These are phyloP conservation scores for Malurus cyaneus DNA, from an alignment of 2,113 vertebrate genomes.

Conservation along the genomic window DNA sequence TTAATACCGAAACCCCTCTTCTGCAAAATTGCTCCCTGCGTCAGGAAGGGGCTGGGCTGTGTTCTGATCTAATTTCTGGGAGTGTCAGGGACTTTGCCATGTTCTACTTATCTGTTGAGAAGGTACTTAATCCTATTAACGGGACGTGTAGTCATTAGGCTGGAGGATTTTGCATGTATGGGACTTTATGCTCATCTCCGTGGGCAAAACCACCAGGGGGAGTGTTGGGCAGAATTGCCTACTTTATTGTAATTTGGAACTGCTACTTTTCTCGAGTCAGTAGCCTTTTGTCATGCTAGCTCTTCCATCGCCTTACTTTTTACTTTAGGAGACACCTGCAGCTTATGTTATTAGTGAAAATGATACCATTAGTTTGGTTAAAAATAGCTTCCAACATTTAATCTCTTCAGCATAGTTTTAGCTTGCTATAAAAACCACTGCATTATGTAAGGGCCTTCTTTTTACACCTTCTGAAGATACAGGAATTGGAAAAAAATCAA, in stretches of 20 bases:
- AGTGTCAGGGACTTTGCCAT: conserved; percentile 66
- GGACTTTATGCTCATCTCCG: not conserved
- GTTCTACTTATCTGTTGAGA: conserved; percentile 75
- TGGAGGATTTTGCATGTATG: not conserved
- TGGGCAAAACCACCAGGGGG: conserved; percentile 70
- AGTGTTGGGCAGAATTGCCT: not conserved
- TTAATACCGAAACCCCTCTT: conserved; percentile 38
- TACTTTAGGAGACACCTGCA: not conserved
- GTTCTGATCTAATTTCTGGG: conserved; percentile 61
- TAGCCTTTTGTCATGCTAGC: not conserved
- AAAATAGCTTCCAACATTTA: conserved; percentile 38
- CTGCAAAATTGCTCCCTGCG: conserved; percentile 28
- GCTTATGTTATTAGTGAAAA: conserved; percentile 8
- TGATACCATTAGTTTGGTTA: not conserved
- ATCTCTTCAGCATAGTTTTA: conserved; percentile 13
- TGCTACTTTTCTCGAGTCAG: not conserved
- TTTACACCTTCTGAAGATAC: not conserved
- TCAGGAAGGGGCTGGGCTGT: conserved; percentile 48
- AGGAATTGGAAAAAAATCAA: not conserved
- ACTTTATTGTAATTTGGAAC: not conserved
- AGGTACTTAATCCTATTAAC: conserved; percentile 78
- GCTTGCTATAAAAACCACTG: not conserved
- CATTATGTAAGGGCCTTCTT: not conserved
- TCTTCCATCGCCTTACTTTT: not conserved
- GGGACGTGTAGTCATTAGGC: conserved; percentile 55